These are phyloP conservation scores for Propithecus coquereli DNA, from an alignment of 2,113 vertebrate genomes.

Conservation along the genomic window DNA sequence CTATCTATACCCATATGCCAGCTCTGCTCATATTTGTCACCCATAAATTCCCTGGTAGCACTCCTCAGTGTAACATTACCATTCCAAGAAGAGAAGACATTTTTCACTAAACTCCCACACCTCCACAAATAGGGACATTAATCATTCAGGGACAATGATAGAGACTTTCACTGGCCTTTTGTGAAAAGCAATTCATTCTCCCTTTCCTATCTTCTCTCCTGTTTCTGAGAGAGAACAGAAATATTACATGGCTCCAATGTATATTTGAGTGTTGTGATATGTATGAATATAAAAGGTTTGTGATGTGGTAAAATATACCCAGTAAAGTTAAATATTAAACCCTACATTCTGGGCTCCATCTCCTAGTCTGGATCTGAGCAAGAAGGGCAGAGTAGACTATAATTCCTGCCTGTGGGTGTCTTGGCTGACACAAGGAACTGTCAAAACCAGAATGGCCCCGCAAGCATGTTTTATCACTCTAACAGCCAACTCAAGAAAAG, in stretches of 20 bases:
- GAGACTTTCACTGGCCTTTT: conserved; percentile 36
- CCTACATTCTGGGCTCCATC: neutral
- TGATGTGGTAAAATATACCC: neutral
- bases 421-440: conserved; percentile 11
- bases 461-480: conserved; percentile 52
- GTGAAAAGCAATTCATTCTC: conserved; percentile 37
- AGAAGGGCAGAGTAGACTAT: neutral
- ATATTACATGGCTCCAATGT: neutral
- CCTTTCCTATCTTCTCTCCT: neutral
- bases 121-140: neutral
- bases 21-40: neutral
- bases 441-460: neutral
- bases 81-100: conserved; percentile 2
- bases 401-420: conserved; percentile 23
- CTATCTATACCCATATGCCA: neutral
- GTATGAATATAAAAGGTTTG: neutral
- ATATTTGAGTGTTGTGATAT: neutral
- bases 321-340: neutral
- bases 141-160: conserved; percentile 34
- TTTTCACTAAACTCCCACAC: neutral
- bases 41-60: neutral
- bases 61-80: neutral
- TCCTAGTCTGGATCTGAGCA: neutral
- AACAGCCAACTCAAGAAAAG: conserved; percentile 43
- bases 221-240: neutral